Conservation (phyloP, 2,797 vertebrate species). For the Gadopsis bispinosus region DNA sequence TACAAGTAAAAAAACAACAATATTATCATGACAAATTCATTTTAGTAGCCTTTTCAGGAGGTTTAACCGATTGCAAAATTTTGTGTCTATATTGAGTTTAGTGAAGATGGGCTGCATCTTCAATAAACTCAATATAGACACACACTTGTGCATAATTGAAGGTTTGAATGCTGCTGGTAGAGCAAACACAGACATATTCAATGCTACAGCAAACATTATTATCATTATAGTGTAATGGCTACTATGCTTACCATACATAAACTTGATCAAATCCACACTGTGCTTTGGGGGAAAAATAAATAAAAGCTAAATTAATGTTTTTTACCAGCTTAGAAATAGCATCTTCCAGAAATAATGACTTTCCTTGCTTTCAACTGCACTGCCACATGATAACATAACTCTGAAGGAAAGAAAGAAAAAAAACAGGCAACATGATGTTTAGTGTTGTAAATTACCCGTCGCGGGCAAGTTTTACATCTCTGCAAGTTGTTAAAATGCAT, state of each 20-base stretch:
- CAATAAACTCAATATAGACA: constrained; percentile 3
- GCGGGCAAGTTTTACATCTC: constrained; percentile 19
- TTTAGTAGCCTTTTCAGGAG: constrained; percentile 8
- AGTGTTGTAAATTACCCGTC: constrained; percentile 37
- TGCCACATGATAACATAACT: constrained; percentile 22
- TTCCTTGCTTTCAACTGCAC: background rate
- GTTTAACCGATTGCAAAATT: constrained; percentile 5
- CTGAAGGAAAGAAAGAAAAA: background rate
- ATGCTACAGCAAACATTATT: background rate
- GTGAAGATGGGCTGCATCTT: background rate
- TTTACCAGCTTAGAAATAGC: background rate
- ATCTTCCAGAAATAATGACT: constrained; percentile 28
- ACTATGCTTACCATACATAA: background rate
- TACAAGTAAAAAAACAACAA: background rate
- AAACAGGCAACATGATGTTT: constrained; percentile 20
- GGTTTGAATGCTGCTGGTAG: background rate
- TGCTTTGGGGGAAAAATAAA: background rate
- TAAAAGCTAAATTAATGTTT: constrained; percentile 2
- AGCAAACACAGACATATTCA: constrained; percentile 1
- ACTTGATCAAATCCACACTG: background rate
- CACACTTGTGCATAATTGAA: constrained; percentile 6
- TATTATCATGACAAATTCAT: constrained; percentile 14
- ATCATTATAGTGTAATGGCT: constrained; percentile 5
- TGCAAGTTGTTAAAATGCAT: constrained; percentile 18
- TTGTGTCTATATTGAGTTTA: too few relatives aligned